Conservation (phyloP, 2,113 vertebrate genomes). For the Microtus ochrogaster region DNA sequence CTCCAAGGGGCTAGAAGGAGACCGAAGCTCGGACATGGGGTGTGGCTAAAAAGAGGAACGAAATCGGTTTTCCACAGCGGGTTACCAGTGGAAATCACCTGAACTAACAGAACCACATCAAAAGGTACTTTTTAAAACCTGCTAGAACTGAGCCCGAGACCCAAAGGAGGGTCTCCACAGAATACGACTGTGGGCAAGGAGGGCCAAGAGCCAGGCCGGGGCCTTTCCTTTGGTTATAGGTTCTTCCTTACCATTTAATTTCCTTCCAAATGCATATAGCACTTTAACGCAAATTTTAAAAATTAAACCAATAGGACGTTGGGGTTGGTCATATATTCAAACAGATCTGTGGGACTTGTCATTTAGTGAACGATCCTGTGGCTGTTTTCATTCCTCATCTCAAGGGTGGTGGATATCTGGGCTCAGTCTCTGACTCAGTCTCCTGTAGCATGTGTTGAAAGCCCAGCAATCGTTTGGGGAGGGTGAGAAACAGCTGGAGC, state of each 20-base stretch:
- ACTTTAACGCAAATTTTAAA: neutral
- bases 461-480: too few relatives aligned
- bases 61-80: neutral
- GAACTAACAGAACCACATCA: neutral
- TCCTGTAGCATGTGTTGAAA: too few relatives aligned
- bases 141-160: neutral
- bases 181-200: neutral
- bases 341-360: neutral
- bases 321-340: neutral
- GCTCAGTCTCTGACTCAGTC: neutral
- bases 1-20: neutral
- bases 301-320: neutral
- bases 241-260: neutral
- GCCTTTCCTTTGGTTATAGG: neutral
- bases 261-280: neutral
- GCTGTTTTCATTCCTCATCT: neutral
- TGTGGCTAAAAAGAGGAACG: neutral
- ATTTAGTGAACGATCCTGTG: neutral
- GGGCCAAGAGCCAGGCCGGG: neutral
- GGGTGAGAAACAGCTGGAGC: neutral
- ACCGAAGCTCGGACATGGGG: neutral
- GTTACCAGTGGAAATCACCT: neutral
- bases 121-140: neutral
- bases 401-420: neutral
- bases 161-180: neutral